phyloP scores from a whole-genome alignment of 2,888 invertebrate genomes.

The Thymelicus acteon region DNA sequence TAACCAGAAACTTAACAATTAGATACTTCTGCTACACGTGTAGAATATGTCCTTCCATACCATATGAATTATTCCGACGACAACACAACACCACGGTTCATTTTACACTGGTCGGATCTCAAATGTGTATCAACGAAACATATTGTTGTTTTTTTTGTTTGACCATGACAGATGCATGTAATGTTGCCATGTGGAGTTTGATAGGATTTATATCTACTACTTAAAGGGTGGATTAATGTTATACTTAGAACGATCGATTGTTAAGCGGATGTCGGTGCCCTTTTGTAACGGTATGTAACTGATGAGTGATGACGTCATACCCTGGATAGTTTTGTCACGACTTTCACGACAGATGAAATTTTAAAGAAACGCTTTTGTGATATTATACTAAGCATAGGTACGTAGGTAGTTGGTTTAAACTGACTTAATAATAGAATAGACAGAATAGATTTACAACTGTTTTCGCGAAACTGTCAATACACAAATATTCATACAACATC shows the following conservation, averaged over 20 bases:
- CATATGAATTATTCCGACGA: neutral
- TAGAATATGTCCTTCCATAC: too few species aligned
- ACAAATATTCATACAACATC: too few species aligned
- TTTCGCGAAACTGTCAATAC: too few species aligned
- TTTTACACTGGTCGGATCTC: slow-evolving; percentile 47
- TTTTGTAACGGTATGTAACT: slow-evolving; percentile 3
- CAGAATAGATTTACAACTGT: too few species aligned
- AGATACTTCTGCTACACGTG: too few species aligned
- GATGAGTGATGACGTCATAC: neutral
- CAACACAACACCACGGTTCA: slow-evolving; percentile 33
- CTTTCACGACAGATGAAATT: too few species aligned
- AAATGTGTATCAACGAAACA: slow-evolving; percentile 71
- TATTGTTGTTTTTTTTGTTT: slow-evolving; percentile 74
- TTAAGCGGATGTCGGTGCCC: slow-evolving; percentile 16
- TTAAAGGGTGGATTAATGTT: slow-evolving; percentile 46
- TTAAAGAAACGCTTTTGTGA: too few species aligned
- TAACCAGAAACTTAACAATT: too few species aligned
- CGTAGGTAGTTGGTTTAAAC: too few species aligned
- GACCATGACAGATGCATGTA: slow-evolving; percentile 78
- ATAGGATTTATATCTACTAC: slow-evolving; percentile 56
- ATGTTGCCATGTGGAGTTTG: slow-evolving; percentile 74
- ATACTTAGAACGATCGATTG: slow-evolving; percentile 39
- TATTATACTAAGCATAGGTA: too few species aligned
- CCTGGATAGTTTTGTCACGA: neutral
- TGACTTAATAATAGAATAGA: too few species aligned